Evolutionary conservation across 1,140 invertebrate species (phyloP).

Genomic region (Cydia pomonella): DNA sequence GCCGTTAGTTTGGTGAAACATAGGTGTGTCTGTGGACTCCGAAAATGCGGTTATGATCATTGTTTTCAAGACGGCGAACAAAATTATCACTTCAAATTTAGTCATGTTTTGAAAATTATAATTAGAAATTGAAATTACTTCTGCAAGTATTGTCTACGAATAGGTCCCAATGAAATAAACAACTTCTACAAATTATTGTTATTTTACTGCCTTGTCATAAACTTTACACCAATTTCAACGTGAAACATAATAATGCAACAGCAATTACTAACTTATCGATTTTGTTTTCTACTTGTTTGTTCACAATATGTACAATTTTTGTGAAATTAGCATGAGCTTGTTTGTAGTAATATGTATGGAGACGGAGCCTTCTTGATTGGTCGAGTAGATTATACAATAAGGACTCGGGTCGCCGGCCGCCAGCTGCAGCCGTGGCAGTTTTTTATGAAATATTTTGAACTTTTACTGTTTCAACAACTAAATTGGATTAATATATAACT

Average conservation of each 20-base stretch:
- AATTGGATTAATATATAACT: too few species aligned
- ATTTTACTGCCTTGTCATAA: not conserved
- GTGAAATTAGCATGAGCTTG: too few species aligned
- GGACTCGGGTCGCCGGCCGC: too few species aligned
- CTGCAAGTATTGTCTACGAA: not conserved
- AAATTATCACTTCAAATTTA: not conserved
- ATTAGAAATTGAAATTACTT: not conserved
- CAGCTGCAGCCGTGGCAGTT: too few species aligned
- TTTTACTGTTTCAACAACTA: too few species aligned
- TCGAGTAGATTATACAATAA: too few species aligned
- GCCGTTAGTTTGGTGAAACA: not conserved
- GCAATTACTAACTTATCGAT: not conserved
- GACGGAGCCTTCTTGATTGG: too few species aligned
- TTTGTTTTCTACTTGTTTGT: not conserved
- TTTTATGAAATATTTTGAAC: too few species aligned
- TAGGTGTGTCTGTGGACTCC: not conserved
- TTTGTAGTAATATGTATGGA: too few species aligned
- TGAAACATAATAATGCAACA: not conserved
- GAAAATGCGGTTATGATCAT: not conserved
- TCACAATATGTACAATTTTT: too few species aligned
- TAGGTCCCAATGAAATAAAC: conserved; percentile 2
- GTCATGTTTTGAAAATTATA: not conserved
- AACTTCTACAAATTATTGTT: not conserved
- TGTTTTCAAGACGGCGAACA: not conserved
- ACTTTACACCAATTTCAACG: not conserved